Base-by-base conservation (phyloP, 2,797 vertebrate species). In the Lindbergichthys nudifrons region DNA sequence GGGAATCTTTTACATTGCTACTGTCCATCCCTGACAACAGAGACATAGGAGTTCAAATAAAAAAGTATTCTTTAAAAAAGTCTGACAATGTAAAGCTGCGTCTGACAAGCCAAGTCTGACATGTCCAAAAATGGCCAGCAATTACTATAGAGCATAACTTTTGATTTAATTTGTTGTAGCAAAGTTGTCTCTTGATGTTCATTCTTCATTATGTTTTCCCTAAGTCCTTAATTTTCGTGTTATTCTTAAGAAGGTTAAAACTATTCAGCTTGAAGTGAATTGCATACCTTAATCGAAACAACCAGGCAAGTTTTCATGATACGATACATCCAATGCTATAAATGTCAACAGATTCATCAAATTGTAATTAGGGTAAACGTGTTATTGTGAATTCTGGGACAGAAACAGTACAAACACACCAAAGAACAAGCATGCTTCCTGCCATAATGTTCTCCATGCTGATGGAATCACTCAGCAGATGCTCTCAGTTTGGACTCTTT, bases 381-480 rank as follows among this genome's bases (percentile, higher is more conserved):
- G 43, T 0, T 0, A 14, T 47, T 4, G 63, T 53, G 57, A 66
- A 70, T 19, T 54, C 21, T 52, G 50, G 45, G 30, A 57, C 13
- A 41, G 57, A 58, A 57, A 62, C 52, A 26, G 26, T 6, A 43
- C 51, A 56, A 64, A 63, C 43, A 47, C 56, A 73, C 42, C 70
- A 23, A 10, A 74, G 23, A 52, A 68, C 10, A 19, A 67, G 57
- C 63, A 50, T 21, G 70, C 56, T 70, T 66, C 12, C 78, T 15
- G 53, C 3, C 71, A 68, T 62, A 59, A 76, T 54, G 67, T 54
- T 73, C 72, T 75, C 7, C 65, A 76, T 57, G 47, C 63, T 68
- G 72, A 74, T 74, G 66, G 75, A 89, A 62, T 80, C 47, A 71
- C 52, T 48, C 43, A 83, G 73, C 65, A 62, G 70, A 79, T 75